phyloP scores from a whole-genome alignment of 1,140 invertebrate species.

The Drosophila trapezifrons region DNA sequence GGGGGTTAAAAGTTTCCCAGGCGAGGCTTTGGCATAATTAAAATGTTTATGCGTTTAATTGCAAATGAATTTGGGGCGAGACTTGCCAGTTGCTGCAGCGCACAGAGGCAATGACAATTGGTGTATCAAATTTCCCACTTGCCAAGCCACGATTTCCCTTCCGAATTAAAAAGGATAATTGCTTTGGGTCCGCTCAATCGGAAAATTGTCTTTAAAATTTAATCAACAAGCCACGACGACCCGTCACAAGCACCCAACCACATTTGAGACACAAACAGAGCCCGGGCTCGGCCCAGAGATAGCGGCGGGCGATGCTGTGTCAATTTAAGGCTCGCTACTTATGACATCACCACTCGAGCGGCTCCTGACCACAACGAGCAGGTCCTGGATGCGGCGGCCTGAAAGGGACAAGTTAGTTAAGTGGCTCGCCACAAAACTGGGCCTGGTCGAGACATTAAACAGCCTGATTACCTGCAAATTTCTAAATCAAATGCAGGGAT shows the following conservation, averaged over 20 bases:
- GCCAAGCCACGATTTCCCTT: not conserved
- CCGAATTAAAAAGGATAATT: constrained; percentile 42
- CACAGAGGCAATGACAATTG: constrained; percentile 25
- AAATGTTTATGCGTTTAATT: constrained; percentile 63
- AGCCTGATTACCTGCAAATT: constrained; percentile 59
- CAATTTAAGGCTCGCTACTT: constrained; percentile 40
- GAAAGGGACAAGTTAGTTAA: constrained; percentile 28
- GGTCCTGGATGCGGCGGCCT: not conserved
- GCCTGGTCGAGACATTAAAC: constrained; percentile 42
- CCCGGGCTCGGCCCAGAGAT: no score
- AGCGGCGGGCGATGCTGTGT: not conserved
- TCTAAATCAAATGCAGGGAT: constrained; percentile 35
- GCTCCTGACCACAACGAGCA: constrained; percentile 15
- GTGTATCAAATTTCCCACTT: constrained; percentile 38
- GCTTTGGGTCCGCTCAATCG: constrained; percentile 36
- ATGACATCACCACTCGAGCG: constrained; percentile 24
- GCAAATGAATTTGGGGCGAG: constrained; percentile 53
- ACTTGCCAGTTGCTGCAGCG: constrained; percentile 19
- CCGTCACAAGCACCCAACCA: constrained; percentile 3
- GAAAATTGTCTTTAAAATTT: constrained; percentile 65
- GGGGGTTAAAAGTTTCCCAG: constrained; percentile 24
- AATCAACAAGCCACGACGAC: constrained; percentile 30
- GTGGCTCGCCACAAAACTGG: constrained; percentile 20
- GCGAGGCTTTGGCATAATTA: constrained; percentile 50
- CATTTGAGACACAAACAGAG: constrained; percentile 4